A percentile compares a stretch with the other conserved stretches of the same genome.
These are phyloP conservation scores for Condylura cristata DNA, from an alignment of 2,113 vertebrate species.

Conservation along the genomic window DNA sequence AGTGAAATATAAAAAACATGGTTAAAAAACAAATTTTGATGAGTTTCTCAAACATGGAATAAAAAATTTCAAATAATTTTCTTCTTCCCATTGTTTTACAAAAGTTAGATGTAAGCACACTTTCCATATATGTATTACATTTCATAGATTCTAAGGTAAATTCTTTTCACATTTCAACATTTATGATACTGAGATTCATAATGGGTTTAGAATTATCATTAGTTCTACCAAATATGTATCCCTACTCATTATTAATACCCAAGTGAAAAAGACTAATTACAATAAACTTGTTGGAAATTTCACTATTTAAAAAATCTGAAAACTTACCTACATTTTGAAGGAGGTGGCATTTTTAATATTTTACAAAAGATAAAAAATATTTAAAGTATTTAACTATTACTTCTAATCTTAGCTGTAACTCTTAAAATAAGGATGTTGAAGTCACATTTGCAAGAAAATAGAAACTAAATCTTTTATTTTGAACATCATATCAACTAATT, in stretches of 20 bases:
- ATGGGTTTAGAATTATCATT: neutral
- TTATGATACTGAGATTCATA: neutral
- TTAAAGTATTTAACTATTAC: neutral
- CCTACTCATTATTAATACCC: neutral
- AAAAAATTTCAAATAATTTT: slow-evolving; percentile 10
- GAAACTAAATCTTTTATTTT: neutral
- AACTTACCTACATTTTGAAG: neutral
- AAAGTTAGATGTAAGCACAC: neutral
- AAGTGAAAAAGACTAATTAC: neutral
- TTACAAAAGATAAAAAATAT: slow-evolving; percentile 27
- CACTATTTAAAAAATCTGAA: neutral
- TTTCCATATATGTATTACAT: neutral
- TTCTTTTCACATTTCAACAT: slow-evolving; percentile 4
- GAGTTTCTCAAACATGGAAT: slow-evolving; percentile 41
- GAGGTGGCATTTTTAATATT: neutral
- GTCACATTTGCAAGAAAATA: slow-evolving; percentile 27
- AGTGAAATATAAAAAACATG: slow-evolving; percentile 40
- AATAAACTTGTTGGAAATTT: slow-evolving; percentile 3
- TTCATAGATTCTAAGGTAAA: neutral
- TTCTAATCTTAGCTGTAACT: neutral
- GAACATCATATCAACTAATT: slow-evolving; percentile 28
- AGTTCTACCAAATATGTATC: neutral
- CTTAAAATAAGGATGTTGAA: neutral
- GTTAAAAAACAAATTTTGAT: neutral
- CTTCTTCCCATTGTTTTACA: neutral